Conservation (phyloP, 2,888 invertebrate species). For the Neocrepidodera transversa region DNA sequence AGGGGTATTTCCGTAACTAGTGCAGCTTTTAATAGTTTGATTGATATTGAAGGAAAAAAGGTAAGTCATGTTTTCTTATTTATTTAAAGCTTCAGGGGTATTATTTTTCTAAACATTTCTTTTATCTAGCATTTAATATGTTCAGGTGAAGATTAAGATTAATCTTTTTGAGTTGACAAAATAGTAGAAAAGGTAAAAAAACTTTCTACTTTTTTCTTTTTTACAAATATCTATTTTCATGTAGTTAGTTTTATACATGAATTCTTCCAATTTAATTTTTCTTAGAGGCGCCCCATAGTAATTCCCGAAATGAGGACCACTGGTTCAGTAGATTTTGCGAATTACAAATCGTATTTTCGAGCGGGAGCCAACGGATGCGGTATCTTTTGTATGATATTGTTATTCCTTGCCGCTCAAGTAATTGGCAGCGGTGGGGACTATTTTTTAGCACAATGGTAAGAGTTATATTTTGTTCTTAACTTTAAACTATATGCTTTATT, state of each 20-base stretch:
- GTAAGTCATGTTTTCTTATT: too few relatives aligned
- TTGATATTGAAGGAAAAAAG: constrained; percentile 48
- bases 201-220: too few relatives aligned
- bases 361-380: constrained; percentile 65
- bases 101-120: too few relatives aligned
- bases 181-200: too few relatives aligned
- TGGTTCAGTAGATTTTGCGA: constrained; percentile 62
- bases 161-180: too few relatives aligned
- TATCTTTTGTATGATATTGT: constrained; percentile 61
- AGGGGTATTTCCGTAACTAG: constrained; percentile 42
- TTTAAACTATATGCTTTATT: too few relatives aligned
- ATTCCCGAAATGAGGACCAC: constrained; percentile 62
- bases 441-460: constrained; percentile 54
- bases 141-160: too few relatives aligned
- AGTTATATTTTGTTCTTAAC: too few relatives aligned
- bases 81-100: too few relatives aligned
- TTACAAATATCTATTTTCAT: too few relatives aligned
- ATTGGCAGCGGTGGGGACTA: constrained; percentile 56
- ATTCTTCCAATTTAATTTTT: not conserved
- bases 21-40: constrained; percentile 44
- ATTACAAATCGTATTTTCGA: constrained; percentile 65
- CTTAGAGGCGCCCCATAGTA: constrained; percentile 57
- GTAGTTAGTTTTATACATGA: too few relatives aligned
- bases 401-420: constrained; percentile 65
- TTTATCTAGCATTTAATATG: too few relatives aligned